Percentiles rank a stretch among this genome's conserved stretches.
phyloP scores from a whole-genome alignment of 2,113 vertebrate genomes.

The Oncorhynchus gorbuscha region DNA sequence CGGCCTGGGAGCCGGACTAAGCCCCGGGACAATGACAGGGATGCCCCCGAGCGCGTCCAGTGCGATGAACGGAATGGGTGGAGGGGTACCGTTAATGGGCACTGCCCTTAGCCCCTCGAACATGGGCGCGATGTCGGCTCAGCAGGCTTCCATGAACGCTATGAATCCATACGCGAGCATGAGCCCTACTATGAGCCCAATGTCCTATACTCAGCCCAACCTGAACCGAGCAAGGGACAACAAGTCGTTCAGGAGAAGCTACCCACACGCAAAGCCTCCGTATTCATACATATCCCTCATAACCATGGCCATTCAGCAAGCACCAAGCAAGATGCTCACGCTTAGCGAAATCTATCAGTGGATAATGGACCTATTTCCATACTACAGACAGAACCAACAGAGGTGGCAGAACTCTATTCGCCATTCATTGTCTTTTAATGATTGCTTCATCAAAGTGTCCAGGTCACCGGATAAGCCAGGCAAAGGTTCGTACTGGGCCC shows the following conservation, averaged over 20 bases:
- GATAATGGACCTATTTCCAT: slow-evolving; percentile 99
- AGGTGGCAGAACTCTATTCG: slow-evolving; percentile 99
- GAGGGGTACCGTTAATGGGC: slow-evolving; percentile 83
- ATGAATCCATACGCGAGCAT: slow-evolving; percentile 85
- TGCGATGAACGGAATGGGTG: slow-evolving; percentile 83
- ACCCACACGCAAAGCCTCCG: slow-evolving; percentile 95
- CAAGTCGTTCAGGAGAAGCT: slow-evolving; percentile 92
- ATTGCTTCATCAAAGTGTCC: slow-evolving; percentile 98
- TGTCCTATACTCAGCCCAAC: slow-evolving; percentile 84
- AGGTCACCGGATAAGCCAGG: slow-evolving; percentile 96
- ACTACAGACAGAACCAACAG: slow-evolving; percentile 96
- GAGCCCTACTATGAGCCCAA: slow-evolving; percentile 90
- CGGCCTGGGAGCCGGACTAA: slow-evolving; percentile 81
- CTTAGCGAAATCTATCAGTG: slow-evolving; percentile 98
- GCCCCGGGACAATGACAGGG: slow-evolving; percentile 80
- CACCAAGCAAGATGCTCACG: slow-evolving; percentile 95
- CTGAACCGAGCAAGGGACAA: slow-evolving; percentile 83
- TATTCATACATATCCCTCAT: slow-evolving; percentile 99
- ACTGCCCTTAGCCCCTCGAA: slow-evolving; percentile 83
- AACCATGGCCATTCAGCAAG: slow-evolving; percentile 98
- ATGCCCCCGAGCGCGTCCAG: slow-evolving; percentile 76
- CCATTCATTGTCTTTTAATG: slow-evolving; percentile 97
- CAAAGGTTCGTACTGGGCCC: slow-evolving; percentile 97
- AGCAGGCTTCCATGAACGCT: slow-evolving; percentile 84
- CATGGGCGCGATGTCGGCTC: slow-evolving; percentile 86